Base-by-base conservation (phyloP, 2,113 vertebrate species). In the Panurus biarmicus region DNA sequence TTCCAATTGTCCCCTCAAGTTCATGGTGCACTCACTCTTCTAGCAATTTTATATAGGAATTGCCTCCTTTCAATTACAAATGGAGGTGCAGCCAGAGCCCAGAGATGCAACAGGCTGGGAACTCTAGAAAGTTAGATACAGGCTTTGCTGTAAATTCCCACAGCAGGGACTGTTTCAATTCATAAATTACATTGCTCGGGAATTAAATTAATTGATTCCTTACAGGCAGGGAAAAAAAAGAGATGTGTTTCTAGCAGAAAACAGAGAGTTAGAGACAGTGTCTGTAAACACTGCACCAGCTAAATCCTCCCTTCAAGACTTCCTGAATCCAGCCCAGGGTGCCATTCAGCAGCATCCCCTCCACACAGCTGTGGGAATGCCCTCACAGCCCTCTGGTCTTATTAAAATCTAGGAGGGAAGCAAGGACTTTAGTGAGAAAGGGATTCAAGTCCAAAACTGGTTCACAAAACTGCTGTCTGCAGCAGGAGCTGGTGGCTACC, bases 381-480 rank as follows among this genome's bases (percentile, higher is more conserved):
- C 25, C 56, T 67, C 15, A 5, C 14, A 75, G 13, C 19, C 50
- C 38, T 74, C 36, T 35, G n/a, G 9, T 58, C 42, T 58, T 48
- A 13, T 26, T 75, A 44, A 87, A 89, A 90, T 19, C 1, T 35
- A 62, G 26, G 16, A 71, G 18, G 24, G 9, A 84, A 38, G 2
- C 0, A 4, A 58, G 10, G 28, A 12, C 64, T 51, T 69, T 38
- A 33, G 12, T 13, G 18, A 67, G 24, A 54, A 5, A 58, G 14
- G 11, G 4, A n/a, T 10, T 72, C 2, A 1, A 72, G 36, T 11
- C 14, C 29, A 42, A 71, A 85, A 33, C 5, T 47, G 26, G 7
- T 36, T 69, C 56, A 60, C 0, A 0, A 76, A 38, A 36, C 15
- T 2, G 0, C 13, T 18, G 6, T 53, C 35, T 25, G 26, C 50